Conservation (phyloP, 2,888 invertebrate genomes). For the Noctua janthina region DNA sequence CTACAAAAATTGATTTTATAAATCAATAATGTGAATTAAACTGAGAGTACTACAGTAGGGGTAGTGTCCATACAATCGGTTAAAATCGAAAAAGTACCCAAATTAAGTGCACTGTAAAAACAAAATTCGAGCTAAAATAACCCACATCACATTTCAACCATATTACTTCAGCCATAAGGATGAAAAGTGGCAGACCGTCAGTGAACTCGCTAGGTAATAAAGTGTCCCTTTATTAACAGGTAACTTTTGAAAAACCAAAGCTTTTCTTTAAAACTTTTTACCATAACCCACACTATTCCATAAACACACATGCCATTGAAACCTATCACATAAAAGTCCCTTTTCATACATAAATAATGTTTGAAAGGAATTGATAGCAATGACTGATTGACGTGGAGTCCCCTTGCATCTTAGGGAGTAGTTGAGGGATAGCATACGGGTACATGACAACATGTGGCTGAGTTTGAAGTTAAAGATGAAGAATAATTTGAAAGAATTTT, state of each 20-base stretch:
- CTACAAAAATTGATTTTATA: no score
- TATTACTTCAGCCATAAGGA: no score
- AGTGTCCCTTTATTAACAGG: not conserved
- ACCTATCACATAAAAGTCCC: slow-evolving; percentile 65
- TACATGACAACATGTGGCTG: slow-evolving; percentile 17
- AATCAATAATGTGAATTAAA: no score
- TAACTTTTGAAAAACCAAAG: not conserved
- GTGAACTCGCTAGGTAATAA: not conserved
- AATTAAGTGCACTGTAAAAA: slow-evolving; percentile 1
- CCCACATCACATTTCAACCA: not conserved
- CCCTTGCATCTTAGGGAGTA: slow-evolving; percentile 66
- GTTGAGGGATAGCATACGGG: slow-evolving; percentile 47
- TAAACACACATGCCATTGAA: slow-evolving; percentile 48
- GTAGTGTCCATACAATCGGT: not conserved
- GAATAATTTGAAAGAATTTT: not conserved
- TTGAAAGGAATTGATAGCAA: slow-evolving; percentile 82
- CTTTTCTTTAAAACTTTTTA: slow-evolving; percentile 8
- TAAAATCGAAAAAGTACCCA: not conserved
- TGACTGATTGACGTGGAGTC: slow-evolving; percentile 79
- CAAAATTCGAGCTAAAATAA: not conserved
- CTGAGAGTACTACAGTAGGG: not conserved
- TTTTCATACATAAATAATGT: slow-evolving; percentile 78
- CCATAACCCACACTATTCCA: slow-evolving; percentile 1
- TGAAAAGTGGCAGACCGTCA: not conserved
- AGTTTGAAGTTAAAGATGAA: slow-evolving; percentile 11